Evolutionary conservation across 2,113 vertebrate species (phyloP).

Genomic region (Percopsis transmontana): DNA sequence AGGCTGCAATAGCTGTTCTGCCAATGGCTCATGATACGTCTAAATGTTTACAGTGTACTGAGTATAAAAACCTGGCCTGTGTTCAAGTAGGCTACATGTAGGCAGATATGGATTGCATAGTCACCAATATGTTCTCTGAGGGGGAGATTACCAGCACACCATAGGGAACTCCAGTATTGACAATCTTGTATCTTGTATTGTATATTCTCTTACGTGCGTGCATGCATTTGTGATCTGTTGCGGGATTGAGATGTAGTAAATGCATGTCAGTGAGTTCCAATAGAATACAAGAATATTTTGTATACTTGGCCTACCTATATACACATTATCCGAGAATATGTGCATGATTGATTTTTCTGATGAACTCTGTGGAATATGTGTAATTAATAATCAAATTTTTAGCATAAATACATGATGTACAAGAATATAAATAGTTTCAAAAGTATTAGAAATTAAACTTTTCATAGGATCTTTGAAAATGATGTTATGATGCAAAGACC

Average conservation of each 20-base stretch:
- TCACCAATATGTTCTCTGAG: background rate
- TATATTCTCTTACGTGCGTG: too few species aligned
- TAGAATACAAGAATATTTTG: constrained; percentile 13
- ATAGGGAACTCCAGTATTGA: constrained; percentile 4
- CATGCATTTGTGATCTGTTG: too few species aligned
- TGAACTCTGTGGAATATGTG: too few species aligned
- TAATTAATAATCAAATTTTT: background rate
- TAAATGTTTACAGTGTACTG: constrained; percentile 1
- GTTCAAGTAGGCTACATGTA: background rate
- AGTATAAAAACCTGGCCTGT: background rate
- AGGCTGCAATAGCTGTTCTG: constrained; percentile 1
- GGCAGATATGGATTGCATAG: background rate
- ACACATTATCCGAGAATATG: background rate
- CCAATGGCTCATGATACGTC: constrained; percentile 9
- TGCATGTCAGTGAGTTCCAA: constrained; percentile 10
- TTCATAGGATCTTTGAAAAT: too few species aligned
- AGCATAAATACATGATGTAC: background rate
- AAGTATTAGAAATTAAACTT: too few species aligned
- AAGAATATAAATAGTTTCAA: too few species aligned
- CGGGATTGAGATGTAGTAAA: constrained; percentile 5
- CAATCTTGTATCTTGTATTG: too few species aligned
- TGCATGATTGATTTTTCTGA: background rate
- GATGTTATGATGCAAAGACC: too few species aligned
- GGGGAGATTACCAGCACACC: constrained; percentile 5
- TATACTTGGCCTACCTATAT: background rate